Base-by-base conservation (phyloP, 2,888 invertebrate species). In the Drosophila suboccidentalis region DNA sequence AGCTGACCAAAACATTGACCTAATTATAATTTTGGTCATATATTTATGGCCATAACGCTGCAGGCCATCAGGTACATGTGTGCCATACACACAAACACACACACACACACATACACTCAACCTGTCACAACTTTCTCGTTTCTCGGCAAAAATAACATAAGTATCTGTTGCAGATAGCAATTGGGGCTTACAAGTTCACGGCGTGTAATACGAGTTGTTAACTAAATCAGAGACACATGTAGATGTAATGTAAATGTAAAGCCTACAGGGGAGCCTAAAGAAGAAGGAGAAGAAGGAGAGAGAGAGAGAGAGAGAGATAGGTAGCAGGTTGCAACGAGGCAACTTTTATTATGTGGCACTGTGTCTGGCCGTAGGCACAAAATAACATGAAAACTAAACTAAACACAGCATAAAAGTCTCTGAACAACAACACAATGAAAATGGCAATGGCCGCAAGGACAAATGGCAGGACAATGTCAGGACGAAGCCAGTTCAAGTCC, bases 201-300 rank as follows among this genome's bases (percentile, higher is more conserved):
- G 54, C 71, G 47, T 83, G 89, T 83, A 89, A 66, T 75, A 66
- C 68, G 75, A 69, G 78, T 69, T 84, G 90, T 88, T 76, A 76
- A 85, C 86, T 71, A 61, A 76, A 82, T 84, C 73, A 60, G 54
- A 70, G 69, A 65, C 71, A 78, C 70, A 70, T 79, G 62, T 71
- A 55, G 46, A 58, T 58, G 50, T 36, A 36, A 70, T 59, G 51
- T 70, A 60, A 71, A 32, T 54, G 39, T 34, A 50, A 38, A 29
- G 36, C 22, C 55, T 19, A 22, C 58, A 49, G 49, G 47, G 13
- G n/a, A n/a, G n/a, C n/a, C n/a, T n/a, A n/a, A n/a, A n/a, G n/a
- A 34, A 26, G 26, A 26, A 26, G n/a, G 8, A 17, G 29, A n/a
- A n/a, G n/a, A n/a, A n/a, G n/a, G n/a, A n/a, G 5, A 2, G 17